phyloP scores from a whole-genome alignment of 2,888 invertebrate species.

The Thymelicus lineola region DNA sequence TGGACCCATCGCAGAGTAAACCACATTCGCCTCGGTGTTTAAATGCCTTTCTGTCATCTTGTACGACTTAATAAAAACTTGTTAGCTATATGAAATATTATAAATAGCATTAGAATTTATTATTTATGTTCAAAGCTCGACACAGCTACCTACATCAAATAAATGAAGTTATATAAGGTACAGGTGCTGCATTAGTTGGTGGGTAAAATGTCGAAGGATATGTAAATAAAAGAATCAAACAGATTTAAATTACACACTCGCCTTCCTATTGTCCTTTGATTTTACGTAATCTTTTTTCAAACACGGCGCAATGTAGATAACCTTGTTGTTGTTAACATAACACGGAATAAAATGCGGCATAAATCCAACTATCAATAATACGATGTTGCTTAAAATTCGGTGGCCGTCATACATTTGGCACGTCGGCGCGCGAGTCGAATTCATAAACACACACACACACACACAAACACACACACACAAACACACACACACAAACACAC shows the following conservation, averaged over 20 bases:
- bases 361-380: constrained; percentile 51
- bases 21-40: constrained; percentile 3
- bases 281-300: constrained; percentile 12
- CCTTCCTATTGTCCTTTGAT: constrained; percentile 8
- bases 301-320: constrained; percentile 31
- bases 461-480: no score
- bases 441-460: constrained; percentile 48
- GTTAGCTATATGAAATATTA: background rate
- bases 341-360: constrained; percentile 63
- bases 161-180: no score
- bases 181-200: no score
- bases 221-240: background rate
- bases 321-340: constrained; percentile 49
- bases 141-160: no score
- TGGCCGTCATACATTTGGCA: constrained; percentile 75
- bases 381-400: constrained; percentile 73
- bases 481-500: no score
- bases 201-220: no score
- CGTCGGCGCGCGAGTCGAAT: constrained; percentile 69
- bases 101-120: background rate
- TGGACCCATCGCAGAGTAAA: constrained; percentile 16
- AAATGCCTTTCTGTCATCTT: constrained; percentile 18
- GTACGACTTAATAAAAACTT: background rate
- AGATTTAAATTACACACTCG: constrained; percentile 9
- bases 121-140: no score